Base-by-base conservation (phyloP, 2,888 invertebrate genomes). In the Melikaiella ostensackeni region DNA sequence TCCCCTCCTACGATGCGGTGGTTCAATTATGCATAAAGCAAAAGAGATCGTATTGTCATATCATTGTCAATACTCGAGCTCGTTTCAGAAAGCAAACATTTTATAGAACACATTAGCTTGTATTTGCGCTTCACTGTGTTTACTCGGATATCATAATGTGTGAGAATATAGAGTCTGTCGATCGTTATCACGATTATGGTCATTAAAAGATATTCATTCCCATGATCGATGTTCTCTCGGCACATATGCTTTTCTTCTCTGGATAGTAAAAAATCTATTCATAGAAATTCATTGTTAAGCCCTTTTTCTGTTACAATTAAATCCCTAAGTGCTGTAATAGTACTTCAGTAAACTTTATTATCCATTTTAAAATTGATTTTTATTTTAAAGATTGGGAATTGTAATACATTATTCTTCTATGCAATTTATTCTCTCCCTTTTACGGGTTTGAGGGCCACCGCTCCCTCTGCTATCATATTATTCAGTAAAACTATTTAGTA, bases 41-140 rank as follows among this genome's bases (percentile, higher is more conserved):
- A 9, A 66, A 66, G 8, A 66, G 66, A 66, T 50, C 27, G 27
- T 8, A 46, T 59, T 59, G 19, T 70, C 50, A 27, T 27, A 50
- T 30, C 30, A 55, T 27, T 46, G 70, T 70, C 46, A 50, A 50
- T 33, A 55, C 27, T 33, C n/a, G n/a, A 50, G 30, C 30, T 50
- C 46, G 1, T n/a, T 70, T 70, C 27, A 11, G 11, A 30, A 19
- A 70, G 50, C n/a, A 70, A 70, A 70, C 70, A 70, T 70, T 70
- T 70, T 70, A 70, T n/a, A 9, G 27, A 70, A 30, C 46, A 46
- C 70, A 70, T 70, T 70, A 70, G 50, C 50, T 70, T 30, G 4
- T 70, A 70, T 70, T 70, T 70, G 70, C 50, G n/a, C 50, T 55
- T 33, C 46, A n/a, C 33, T 70, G 50, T 42, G 19, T 70, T 70